Conservation (phyloP, 53 echinoderm and acorn worm genomes). For the Stichopus horrens region DNA sequence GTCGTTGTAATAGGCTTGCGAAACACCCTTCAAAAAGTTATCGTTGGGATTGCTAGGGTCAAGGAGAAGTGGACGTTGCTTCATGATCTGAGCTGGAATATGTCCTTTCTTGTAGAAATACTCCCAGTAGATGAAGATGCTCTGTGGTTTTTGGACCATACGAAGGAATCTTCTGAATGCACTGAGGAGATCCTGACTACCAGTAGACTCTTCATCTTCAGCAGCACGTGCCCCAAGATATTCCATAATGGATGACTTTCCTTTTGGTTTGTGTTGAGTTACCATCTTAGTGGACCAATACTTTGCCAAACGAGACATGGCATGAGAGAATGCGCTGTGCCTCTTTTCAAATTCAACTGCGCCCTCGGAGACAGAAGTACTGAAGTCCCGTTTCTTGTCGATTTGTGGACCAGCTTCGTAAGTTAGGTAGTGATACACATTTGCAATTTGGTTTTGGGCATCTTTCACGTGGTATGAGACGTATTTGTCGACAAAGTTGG, state of each 20-base stretch:
- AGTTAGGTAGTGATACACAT: neutral
- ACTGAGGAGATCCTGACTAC: slow-evolving; percentile 22
- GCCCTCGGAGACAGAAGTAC: slow-evolving; percentile 30
- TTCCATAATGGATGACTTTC: slow-evolving; percentile 44
- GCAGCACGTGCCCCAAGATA: slow-evolving; percentile 36
- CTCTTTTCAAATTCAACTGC: slow-evolving; percentile 37
- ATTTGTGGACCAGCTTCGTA: neutral
- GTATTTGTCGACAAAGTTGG: slow-evolving; percentile 10
- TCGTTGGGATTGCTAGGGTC: slow-evolving; percentile 30
- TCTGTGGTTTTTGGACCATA: neutral
- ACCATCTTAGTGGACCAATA: neutral
- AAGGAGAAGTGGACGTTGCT: neutral
- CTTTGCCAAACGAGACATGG: slow-evolving; percentile 39
- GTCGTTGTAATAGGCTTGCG: neutral
- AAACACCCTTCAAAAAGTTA: neutral
- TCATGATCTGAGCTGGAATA: slow-evolving; percentile 10
- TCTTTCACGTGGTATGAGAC: neutral
- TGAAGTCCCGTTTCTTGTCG: slow-evolving; percentile 6
- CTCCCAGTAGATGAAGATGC: neutral
- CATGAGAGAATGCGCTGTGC: slow-evolving; percentile 41
- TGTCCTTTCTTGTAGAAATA: neutral
- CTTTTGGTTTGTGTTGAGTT: neutral
- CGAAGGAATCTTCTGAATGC: slow-evolving; percentile 25
- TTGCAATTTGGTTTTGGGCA: neutral
- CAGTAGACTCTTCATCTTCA: slow-evolving; percentile 7